Evolutionary conservation across 1,140 invertebrate species (phyloP).

Genomic region (Euura saliciscinereae): DNA sequence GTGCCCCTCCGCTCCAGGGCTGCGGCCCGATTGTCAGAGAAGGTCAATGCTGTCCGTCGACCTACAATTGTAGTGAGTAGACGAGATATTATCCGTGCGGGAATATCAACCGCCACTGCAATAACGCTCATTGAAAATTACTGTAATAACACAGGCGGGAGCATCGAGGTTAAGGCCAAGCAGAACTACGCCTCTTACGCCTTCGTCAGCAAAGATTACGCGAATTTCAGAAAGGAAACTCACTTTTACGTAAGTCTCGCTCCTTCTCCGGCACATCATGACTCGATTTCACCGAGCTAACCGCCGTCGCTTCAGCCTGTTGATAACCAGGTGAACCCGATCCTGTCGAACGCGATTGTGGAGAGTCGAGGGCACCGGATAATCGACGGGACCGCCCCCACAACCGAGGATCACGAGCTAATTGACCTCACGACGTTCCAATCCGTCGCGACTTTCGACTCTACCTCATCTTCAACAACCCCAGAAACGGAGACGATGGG

Average conservation of each 20-base stretch:
- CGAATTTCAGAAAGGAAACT: constrained; percentile 62
- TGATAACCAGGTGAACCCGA: constrained; percentile 3
- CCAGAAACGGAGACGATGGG: constrained; percentile 50
- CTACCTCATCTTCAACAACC: constrained; percentile 37
- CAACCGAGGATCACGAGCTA: not conserved
- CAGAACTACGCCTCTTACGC: constrained; percentile 62
- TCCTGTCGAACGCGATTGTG: constrained; percentile 19
- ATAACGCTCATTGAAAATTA: not conserved
- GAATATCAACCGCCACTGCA: not conserved
- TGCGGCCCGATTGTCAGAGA: constrained; percentile 76
- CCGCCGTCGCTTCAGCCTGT: not conserved
- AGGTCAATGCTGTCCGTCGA: constrained; percentile 83
- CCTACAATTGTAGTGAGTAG: constrained; percentile 78
- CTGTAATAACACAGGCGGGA: constrained; percentile 52
- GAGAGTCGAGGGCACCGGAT: constrained; percentile 52
- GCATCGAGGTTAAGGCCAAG: constrained; percentile 60
- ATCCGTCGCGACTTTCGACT: constrained; percentile 24
- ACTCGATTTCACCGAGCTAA: not conserved
- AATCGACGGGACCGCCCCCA: constrained; percentile 33
- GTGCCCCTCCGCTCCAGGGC: constrained; percentile 74
- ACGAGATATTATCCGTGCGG: not conserved
- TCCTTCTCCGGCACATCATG: too few species aligned
- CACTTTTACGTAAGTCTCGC: constrained; percentile 48
- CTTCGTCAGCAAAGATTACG: constrained; percentile 64
- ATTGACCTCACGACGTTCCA: constrained; percentile 14